Percentiles rank a stretch among this genome's conserved stretches.
phyloP scores from a whole-genome alignment of 2,797 vertebrate species.

The Gallinago stenura region DNA sequence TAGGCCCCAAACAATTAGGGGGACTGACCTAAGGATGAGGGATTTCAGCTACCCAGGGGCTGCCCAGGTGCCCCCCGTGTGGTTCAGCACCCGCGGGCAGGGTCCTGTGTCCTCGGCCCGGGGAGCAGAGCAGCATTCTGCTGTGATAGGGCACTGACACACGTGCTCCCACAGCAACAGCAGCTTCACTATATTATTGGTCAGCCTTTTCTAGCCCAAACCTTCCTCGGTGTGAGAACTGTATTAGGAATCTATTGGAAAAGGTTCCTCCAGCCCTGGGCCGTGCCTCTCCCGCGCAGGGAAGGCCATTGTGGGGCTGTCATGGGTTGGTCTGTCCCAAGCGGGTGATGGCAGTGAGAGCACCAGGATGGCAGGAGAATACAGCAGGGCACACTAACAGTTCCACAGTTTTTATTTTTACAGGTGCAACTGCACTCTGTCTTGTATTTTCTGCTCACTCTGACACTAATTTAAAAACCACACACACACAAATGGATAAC shows the following conservation, averaged over 20 bases:
- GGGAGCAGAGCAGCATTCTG: background rate
- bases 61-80: background rate
- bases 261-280: background rate
- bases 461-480: background rate
- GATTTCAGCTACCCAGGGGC: background rate
- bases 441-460: slow-evolving; percentile 12
- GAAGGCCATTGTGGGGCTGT: slow-evolving; percentile 7
- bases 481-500: background rate
- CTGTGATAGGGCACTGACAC: background rate
- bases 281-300: background rate
- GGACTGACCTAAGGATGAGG: background rate
- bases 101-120: background rate
- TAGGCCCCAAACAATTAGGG: background rate
- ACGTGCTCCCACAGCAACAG: background rate
- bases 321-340: background rate
- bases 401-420: slow-evolving; percentile 36
- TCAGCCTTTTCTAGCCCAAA: background rate
- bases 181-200: background rate
- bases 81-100: slow-evolving; percentile 7
- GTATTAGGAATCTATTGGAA: background rate
- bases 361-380: background rate
- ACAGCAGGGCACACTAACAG: background rate
- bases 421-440: slow-evolving; percentile 4
- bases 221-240: background rate
- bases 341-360: background rate